A percentile compares a stretch with the other conserved stretches of the same genome.
Evolutionary conservation across 2,113 vertebrate genomes (phyloP).

Genomic region (Panthera uncia): DNA sequence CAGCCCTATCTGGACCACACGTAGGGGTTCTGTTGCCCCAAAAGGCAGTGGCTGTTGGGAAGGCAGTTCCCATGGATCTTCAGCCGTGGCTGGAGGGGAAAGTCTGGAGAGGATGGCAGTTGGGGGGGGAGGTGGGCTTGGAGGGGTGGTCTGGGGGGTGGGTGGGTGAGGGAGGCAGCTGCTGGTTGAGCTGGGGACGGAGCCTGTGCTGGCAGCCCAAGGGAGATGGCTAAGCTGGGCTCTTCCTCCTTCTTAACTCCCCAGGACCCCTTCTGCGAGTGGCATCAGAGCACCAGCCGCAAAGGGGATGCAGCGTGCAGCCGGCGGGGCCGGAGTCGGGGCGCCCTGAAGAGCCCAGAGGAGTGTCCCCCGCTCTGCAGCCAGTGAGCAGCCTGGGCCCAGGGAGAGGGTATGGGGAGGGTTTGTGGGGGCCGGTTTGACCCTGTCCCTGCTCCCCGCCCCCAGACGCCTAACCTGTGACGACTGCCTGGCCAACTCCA

Average conservation of each 20-base stretch:
- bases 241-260: not conserved
- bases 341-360: constrained; percentile 87
- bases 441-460: not conserved
- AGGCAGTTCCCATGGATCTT: not conserved
- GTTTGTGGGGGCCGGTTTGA: not conserved
- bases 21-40: not conserved
- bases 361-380: constrained; percentile 92
- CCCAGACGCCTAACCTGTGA: constrained; percentile 90
- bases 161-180: not conserved
- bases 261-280: constrained; percentile 94
- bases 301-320: constrained; percentile 93
- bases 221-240: not conserved
- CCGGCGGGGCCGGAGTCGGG: constrained; percentile 89
- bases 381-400: constrained; percentile 84
- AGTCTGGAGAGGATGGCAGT: not conserved
- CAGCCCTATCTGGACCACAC: not conserved
- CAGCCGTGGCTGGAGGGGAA: not conserved
- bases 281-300: constrained; percentile 93
- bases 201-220: not conserved
- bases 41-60: not conserved
- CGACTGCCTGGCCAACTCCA: constrained; percentile 94
- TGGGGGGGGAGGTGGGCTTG: not conserved
- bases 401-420: not conserved
- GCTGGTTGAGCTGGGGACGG: not conserved
- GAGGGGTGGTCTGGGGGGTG: not conserved